Evolutionary conservation across 2,888 invertebrate genomes (phyloP).

Genomic region (Leucania comma): DNA sequence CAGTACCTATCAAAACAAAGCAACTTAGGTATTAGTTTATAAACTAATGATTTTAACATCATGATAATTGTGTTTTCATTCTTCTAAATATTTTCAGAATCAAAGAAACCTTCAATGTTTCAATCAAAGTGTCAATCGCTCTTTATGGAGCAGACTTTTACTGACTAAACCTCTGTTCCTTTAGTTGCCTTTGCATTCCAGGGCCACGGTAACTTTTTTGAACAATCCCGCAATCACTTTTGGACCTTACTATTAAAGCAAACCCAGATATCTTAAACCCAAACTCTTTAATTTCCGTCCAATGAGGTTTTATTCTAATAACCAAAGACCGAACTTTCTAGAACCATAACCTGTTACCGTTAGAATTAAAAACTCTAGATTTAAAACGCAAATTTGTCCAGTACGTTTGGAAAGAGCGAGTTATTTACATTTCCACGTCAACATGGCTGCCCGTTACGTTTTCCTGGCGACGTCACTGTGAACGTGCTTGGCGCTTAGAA

Average conservation of each 20-base stretch:
- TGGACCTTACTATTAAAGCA: neutral
- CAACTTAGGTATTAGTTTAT: no score
- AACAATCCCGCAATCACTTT: neutral
- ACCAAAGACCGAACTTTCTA: constrained; percentile 32
- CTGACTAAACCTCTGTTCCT: no score
- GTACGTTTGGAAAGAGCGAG: constrained; percentile 38
- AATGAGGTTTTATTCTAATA: neutral
- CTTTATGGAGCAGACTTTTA: no score
- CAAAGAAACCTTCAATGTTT: no score
- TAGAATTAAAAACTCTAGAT: constrained; percentile 48
- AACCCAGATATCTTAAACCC: neutral
- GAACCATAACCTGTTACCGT: constrained; percentile 28
- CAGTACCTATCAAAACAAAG: no score
- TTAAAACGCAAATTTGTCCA: constrained; percentile 58
- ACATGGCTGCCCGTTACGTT: constrained; percentile 54
- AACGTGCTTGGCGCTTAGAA: constrained; percentile 41
- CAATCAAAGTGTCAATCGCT: no score
- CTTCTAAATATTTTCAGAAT: neutral
- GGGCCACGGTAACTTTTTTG: no score
- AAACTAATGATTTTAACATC: neutral
- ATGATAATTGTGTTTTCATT: neutral
- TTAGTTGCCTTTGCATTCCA: no score
- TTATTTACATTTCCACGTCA: constrained; percentile 60
- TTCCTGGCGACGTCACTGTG: constrained; percentile 49
- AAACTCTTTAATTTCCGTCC: neutral